Evolutionary conservation across 2,888 invertebrate genomes (phyloP), one percentile per base, ranked within the genome.

Genomic region (Dicranocentrus wangi): DNA sequence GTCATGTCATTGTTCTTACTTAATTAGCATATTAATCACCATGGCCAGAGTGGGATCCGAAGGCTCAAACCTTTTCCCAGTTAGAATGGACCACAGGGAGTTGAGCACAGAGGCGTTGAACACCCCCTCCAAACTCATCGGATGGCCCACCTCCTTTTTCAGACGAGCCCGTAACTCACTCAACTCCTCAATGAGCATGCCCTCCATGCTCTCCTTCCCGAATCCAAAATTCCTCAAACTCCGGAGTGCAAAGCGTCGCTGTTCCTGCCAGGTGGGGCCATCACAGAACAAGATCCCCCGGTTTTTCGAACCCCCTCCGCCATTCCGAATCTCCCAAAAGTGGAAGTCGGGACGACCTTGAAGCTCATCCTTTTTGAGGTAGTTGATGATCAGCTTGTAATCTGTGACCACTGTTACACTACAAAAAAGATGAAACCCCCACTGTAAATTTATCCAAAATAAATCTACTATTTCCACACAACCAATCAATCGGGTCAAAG

Each of bases 191-290:
- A 83, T 13, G 0, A 86, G 77, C 42, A 86, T 68, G 0, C 83
- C 84, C 61, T 85, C 85, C 85, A 86, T 84, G 28, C 83, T 84
- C 51, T 82, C 77, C 27, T 85, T 85, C 0, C 86, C 86, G 79
- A 86, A 83, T 0, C 82, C 83, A 71, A 82, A 83, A 70, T 84
- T 73, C 21, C 84, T 19, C 3, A 82, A 32, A 42, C 68, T 42
- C 0, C 81, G 42, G 5, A 84, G 25, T 1, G 55, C 78, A 51
- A 82, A 84, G n/a, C 84, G 58, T 1, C 84, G 53, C 25, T 84
- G 84, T 28, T 84, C 84, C 17, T 81, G 61, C 84, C 84, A 84
- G 3, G 81, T 73, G 3, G 77, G 78, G 0, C 84, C 84, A 65
- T 85, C 85, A 42, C 75, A 68, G 32, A 85, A 80, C 1, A 85